A percentile compares a stretch with the other conserved stretches of the same genome.
Evolutionary conservation across 2,888 invertebrate species (phyloP).

Genomic region (Clivina fossor): DNA sequence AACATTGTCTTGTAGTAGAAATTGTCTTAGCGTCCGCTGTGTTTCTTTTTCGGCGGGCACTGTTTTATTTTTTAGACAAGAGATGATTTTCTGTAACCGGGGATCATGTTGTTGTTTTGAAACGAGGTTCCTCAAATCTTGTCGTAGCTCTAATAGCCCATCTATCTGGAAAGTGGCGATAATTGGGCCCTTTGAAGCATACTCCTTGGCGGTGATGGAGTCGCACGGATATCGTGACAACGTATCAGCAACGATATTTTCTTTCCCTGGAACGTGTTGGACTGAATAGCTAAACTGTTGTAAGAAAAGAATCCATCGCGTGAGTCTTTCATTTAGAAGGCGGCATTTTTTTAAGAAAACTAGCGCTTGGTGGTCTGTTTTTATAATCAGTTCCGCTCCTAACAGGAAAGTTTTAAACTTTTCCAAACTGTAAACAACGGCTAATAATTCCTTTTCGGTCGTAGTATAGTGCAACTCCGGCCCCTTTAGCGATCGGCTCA

Average conservation of each 20-base stretch:
- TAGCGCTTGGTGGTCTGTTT: constrained; percentile 35
- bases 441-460: too few relatives aligned
- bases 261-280: constrained; percentile 39
- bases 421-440: constrained; percentile 34
- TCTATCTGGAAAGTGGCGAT: background rate
- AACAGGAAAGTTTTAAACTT: constrained; percentile 34
- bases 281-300: constrained; percentile 41
- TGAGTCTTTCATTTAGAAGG: constrained; percentile 32
- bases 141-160: background rate
- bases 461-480: too few relatives aligned
- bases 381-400: constrained; percentile 32
- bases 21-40: background rate
- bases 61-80: too few relatives aligned
- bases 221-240: constrained; percentile 42
- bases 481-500: too few relatives aligned
- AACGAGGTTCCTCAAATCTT: background rate
- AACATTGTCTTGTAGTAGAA: background rate
- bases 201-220: too few relatives aligned
- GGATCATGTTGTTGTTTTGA: background rate
- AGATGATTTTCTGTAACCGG: background rate
- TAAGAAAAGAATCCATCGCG: constrained; percentile 40
- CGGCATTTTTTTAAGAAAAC: constrained; percentile 36
- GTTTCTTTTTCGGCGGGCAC: background rate
- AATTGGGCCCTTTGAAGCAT: too few relatives aligned
- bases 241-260: constrained; percentile 43